Evolutionary conservation across 2,797 vertebrate species (phyloP), one percentile per base, ranked within the genome.

Genomic region (Etheostoma perlongum): DNA sequence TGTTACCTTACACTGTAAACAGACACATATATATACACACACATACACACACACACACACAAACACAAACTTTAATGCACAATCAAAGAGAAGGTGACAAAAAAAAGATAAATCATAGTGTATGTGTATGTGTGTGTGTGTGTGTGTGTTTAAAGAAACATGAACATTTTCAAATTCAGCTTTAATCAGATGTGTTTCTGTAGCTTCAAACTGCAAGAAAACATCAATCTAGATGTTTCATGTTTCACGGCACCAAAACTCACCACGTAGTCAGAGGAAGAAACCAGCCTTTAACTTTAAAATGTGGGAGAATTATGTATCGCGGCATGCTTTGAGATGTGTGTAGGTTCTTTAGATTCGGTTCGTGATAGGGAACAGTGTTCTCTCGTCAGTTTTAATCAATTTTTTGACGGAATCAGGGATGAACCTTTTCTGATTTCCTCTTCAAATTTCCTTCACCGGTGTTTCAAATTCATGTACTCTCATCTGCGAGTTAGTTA

Each of bases 351-450:
- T 61, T 81, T 7, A 23, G 21, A 68, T 66, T 49, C 19, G 18
- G 67, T 49, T 78, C 63, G n/a, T 69, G 59, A 64, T 25, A 9
- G 46, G 23, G 0, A 4, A 60, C 55, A 53, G 40, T 21, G 16
- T 30, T 58, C 67, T 57, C 33, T 64, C 69, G 57, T 80, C 74
- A 75, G 48, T 66, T 66, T 75, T 55, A 68, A 67, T 74, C 19
- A 66, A 49, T 63, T 57, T n/a, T 54, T 14, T 54, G 30, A 4
- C 60, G 76, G 52, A 9, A 3, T 72, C 46, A 60, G 6, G 59
- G 65, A 65, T 69, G 42, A 65, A 61, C 27, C 49, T 47, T 44
- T 21, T 63, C 46, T 33, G 16, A 67, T 33, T 65, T 74, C 36
- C 42, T 51, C 23, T 49, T 63, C 4, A 6, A 49, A 70, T 36